Base-by-base conservation (phyloP, 2,888 invertebrate species). In the Pristionchus fissidentatus region DNA sequence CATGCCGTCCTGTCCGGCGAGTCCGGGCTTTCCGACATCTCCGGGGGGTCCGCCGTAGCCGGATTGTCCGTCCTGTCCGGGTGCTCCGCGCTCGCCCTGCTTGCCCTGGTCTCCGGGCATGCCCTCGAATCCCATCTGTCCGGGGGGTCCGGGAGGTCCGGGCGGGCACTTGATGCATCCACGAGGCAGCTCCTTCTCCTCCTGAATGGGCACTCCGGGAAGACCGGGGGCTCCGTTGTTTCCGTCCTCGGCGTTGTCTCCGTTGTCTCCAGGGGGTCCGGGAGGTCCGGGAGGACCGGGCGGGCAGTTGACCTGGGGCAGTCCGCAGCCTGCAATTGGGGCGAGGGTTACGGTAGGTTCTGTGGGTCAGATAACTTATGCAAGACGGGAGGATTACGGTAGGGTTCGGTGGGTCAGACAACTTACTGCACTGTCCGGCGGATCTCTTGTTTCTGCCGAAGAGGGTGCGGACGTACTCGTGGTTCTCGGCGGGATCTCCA, bases 141-240 rank as follows among this genome's bases (percentile, higher is more conserved):
- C 87, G 70, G 85, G 85, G 46, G 83, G 87, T 85, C 87, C 87
- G 79, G 87, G 87, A 81, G 87, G 87, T 84, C 89, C 88, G 46
- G 86, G 87, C 66, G 88, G 88, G 85, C 88, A 88, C 86, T 88
- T 87, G 87, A 89, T 87, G 87, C 89, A 89, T 41, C 88, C 89
- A 73, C 85, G 85, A 49, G 88, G 88, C 80, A 87, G 83, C 70
- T 89, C 88, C 79, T 85, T 84, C 75, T 85, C 86, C n/a, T 86
- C 73, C 62, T 87, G 85, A 29, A 89, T 86, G 83, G 86, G 86
- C 77, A 89, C 86, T 84, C 89, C 89, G 49, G 89, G 87, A 55
- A 85, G 87, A 85, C 89, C 89, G 57, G 87, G 84, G 75, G 87
- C 86, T 85, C 89, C 89, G 85, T 87, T 87, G 86, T 87, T 86